These are phyloP conservation scores for Troides aeacus DNA, from an alignment of 2,888 invertebrate species.

Conservation along the genomic window DNA sequence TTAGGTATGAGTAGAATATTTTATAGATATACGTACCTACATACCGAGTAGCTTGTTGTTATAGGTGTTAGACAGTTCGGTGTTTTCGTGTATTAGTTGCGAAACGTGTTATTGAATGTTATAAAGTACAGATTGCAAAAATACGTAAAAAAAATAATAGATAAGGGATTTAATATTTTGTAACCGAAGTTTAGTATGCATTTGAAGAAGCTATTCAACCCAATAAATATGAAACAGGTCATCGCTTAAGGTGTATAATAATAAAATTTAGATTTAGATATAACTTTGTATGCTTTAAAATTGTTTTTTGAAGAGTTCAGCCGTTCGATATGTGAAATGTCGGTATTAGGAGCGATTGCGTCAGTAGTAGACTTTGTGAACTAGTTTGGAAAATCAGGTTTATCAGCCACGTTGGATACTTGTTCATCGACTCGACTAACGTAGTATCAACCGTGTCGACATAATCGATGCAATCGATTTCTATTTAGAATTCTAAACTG, in stretches of 20 bases:
- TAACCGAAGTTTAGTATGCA: constrained; percentile 65
- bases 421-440: constrained; percentile 28
- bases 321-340: constrained; percentile 14
- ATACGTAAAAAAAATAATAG: constrained; percentile 27
- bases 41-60: constrained; percentile 42
- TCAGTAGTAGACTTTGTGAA: constrained; percentile 28
- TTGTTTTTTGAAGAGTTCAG: constrained; percentile 28
- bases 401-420: constrained; percentile 28
- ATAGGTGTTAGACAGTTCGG: constrained; percentile 63
- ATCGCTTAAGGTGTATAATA: constrained; percentile 40
- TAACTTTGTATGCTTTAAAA: constrained; percentile 33
- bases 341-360: constrained; percentile 29
- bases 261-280: constrained; percentile 31
- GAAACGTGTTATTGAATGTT: constrained; percentile 35
- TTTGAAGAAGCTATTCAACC: constrained; percentile 55
- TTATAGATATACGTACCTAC: constrained; percentile 47
- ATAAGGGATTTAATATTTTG: constrained; percentile 30
- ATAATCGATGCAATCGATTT: constrained; percentile 34
- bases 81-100: constrained; percentile 57
- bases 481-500: constrained; percentile 29
- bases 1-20: constrained; percentile 55
- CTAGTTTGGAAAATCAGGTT: constrained; percentile 34
- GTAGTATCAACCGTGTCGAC: constrained; percentile 30
- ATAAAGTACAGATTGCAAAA: constrained; percentile 38
- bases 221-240: constrained; percentile 46